Conservation (phyloP, 1,140 invertebrate species). For the Penaeus japonicus region DNA sequence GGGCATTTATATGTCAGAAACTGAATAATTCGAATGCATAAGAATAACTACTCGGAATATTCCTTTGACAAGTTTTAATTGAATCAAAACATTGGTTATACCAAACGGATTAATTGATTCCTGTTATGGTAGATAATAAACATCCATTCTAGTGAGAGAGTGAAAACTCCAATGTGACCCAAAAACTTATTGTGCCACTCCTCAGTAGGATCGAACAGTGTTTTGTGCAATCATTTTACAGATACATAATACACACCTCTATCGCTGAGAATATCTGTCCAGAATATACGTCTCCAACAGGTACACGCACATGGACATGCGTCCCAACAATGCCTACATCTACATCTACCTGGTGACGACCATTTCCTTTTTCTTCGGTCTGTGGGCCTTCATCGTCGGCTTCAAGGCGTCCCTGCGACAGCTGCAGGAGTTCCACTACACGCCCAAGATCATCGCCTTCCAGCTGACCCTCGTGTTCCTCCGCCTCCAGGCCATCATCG, state of each 20-base stretch:
- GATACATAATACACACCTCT: neutral
- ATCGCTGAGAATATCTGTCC: too few relatives aligned
- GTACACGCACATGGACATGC: slow-evolving; percentile 40
- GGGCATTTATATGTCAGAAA: too few relatives aligned
- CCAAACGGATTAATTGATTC: too few relatives aligned
- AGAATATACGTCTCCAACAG: neutral
- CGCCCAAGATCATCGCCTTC: slow-evolving; percentile 51
- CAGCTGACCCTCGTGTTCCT: slow-evolving; percentile 56
- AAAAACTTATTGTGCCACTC: too few relatives aligned
- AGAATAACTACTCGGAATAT: too few relatives aligned
- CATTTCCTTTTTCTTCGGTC: slow-evolving; percentile 46
- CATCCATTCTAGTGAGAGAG: too few relatives aligned
- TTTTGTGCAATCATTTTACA: neutral
- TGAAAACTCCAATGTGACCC: too few relatives aligned
- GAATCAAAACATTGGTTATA: too few relatives aligned
- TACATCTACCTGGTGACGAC: slow-evolving; percentile 53
- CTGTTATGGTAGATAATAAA: neutral
- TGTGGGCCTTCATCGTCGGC: slow-evolving; percentile 58
- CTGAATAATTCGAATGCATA: too few relatives aligned
- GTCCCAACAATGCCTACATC: slow-evolving; percentile 33
- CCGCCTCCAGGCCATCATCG: slow-evolving; percentile 51
- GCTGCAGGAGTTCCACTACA: slow-evolving; percentile 54
- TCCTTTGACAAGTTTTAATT: too few relatives aligned
- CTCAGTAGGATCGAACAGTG: neutral
- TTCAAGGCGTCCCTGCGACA: slow-evolving; percentile 50